Evolutionary conservation across 2,888 invertebrate species (phyloP), one percentile per base, ranked within the genome.

Genomic region (Linnaemya tessellans): DNA sequence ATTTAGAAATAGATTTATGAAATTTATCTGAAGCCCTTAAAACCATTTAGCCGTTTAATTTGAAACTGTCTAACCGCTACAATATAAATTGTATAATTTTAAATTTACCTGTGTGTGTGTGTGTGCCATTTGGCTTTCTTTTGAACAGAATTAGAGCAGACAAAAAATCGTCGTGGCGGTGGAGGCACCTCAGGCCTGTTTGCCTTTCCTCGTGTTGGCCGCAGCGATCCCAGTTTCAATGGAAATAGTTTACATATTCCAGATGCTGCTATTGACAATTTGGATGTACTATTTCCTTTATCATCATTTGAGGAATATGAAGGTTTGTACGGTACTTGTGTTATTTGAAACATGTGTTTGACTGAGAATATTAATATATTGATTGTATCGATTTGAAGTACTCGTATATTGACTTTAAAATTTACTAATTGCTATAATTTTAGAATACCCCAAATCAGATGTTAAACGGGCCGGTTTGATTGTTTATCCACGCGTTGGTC

Each of bases 141-240:
- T 60, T 30, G 7, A 84, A 22, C 80, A 92, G 92, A 92, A 71
- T 78, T 90, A 64, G 91, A 92, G 80, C 91, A 92, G 80, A 89
- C 88, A 38, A 92, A 93, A 87, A 90, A 89, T 84, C 91, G 92
- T 11, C 93, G 94, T 3, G 94, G 94, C 82, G 94, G 94, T 0
- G 94, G 94, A 82, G 94, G 94, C 0, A 93, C 94, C 5, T 90
- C 94, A 84, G 95, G 94, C 56, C 91, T 95, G 8, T 94, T 94
- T 88, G 94, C 95, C 0, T 94, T 94, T 88, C 95, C 95, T 8
- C 93, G 95, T 73, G 94, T 95, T 25, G 95, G 95, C 0, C 93
- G 95, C 20, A 93, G 94, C 84, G 93, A 93, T 89, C 91, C 93
- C 9, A 91, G 89, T 46, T 64, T 92, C 73, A 77, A 35, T n/a